Evolutionary conservation across 2,797 vertebrate species (phyloP), one percentile per base, ranked within the genome.

Genomic region (Eremophila alpestris): DNA sequence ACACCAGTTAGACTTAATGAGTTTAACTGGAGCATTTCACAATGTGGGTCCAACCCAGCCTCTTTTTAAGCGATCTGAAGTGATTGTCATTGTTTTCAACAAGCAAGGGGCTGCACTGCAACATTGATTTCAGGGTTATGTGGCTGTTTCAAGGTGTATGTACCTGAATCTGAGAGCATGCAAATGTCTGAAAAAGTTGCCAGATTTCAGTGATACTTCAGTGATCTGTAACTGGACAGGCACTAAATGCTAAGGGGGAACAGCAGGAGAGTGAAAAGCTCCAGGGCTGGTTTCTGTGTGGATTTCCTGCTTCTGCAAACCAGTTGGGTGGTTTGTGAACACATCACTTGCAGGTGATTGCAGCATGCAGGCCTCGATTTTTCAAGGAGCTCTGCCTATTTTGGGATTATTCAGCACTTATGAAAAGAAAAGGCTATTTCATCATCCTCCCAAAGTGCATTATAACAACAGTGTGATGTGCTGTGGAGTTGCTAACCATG

Each of bases 1-100:
- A 77, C 43, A 71, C 46, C 1, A 5, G 78, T 94, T 90, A 86
- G 24, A 87, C 27, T 58, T 90, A 80, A 23, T 74, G 64, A 64
- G 81, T 82, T 79, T 78, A 92, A 92, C 81, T 52, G 40, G 64
- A 85, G 34, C 71, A 32, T 97, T 96, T 94, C 92, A 62, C 68
- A 90, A 96, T 2, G 0, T 48, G 21, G 58, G 60, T 92, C 58
- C 75, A 85, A 68, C 84, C 51, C 68, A 67, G 54, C 64, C n/a
- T 80, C 64, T 73, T 91, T 70, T 87, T 36, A 60, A 92, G 59
- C 14, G 22, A 84, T 27, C 27, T 59, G 36, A 74, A 84, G 87
- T 54, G 77, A n/a, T 27, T 87, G 59, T 18, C 38, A 58, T 46
- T 77, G 75, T 73, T 93, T 75, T 80, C 48, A 77, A 23, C 34